These are phyloP conservation scores for Lordiphosa clarofinis DNA, from an alignment of 1,140 invertebrate species.

Conservation along the genomic window DNA sequence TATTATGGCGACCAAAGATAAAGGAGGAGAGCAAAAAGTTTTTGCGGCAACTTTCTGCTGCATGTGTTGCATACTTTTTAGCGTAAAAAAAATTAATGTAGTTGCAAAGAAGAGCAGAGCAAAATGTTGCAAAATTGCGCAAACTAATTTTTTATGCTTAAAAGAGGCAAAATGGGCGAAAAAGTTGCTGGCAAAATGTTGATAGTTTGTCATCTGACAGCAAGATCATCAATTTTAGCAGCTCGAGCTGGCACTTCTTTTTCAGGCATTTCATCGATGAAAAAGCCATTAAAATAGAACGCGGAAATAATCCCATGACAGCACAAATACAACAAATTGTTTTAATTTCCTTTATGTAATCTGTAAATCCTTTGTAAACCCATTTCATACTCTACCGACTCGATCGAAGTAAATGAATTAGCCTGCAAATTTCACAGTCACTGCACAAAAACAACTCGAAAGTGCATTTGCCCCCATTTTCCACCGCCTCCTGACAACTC, in stretches of 20 bases:
- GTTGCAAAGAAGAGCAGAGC: neutral
- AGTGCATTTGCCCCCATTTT: neutral
- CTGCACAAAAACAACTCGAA: slow-evolving; percentile 8
- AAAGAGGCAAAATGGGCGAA: neutral
- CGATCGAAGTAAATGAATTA: slow-evolving; percentile 27
- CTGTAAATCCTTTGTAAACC: slow-evolving; percentile 39
- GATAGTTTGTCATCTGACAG: slow-evolving; percentile 46
- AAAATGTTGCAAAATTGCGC: slow-evolving; percentile 32
- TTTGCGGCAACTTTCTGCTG: slow-evolving; percentile 51
- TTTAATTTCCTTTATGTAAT: slow-evolving; percentile 54
- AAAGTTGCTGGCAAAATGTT: slow-evolving; percentile 40
- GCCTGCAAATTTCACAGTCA: slow-evolving; percentile 33
- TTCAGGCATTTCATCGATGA: too few species aligned
- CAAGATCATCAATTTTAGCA: slow-evolving; percentile 33
- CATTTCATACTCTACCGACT: slow-evolving; percentile 33
- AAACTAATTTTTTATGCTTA: slow-evolving; percentile 60
- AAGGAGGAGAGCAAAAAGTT: slow-evolving; percentile 36
- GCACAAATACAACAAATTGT: neutral
- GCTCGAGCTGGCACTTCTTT: too few species aligned
- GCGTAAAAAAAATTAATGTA: slow-evolving; percentile 17
- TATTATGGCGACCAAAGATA: slow-evolving; percentile 24
- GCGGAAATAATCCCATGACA: too few species aligned
- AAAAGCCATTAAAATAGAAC: too few species aligned
- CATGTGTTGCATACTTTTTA: slow-evolving; percentile 56
- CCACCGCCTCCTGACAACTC: slow-evolving; percentile 15